Conservation (phyloP, 1,140 invertebrate species). For the Drosophila arawakana region DNA sequence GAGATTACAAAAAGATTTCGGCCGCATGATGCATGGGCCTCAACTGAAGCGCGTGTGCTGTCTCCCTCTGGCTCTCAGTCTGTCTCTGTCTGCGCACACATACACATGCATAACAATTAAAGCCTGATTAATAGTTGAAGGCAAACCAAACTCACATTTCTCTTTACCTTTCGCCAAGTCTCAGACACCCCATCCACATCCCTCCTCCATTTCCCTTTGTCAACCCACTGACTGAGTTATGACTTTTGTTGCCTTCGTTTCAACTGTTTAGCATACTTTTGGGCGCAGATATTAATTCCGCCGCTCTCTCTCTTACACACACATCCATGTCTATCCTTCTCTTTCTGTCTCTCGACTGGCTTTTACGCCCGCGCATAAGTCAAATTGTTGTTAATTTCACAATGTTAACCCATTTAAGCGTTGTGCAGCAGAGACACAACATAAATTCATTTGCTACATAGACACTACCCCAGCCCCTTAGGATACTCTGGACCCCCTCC, state of each 20-base stretch:
- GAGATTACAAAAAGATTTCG: constrained; percentile 83
- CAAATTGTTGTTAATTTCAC: constrained; percentile 80
- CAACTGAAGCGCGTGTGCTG: constrained; percentile 38
- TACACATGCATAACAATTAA: constrained; percentile 77
- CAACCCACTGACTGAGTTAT: constrained; percentile 61
- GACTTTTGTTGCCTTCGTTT: constrained; percentile 70
- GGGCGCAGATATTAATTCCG: constrained; percentile 56
- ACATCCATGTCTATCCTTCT: background rate
- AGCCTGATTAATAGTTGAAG: constrained; percentile 82
- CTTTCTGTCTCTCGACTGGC: background rate
- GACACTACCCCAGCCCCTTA: background rate
- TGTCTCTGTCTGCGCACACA: constrained; percentile 40
- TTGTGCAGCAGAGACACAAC: constrained; percentile 63
- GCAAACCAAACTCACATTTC: constrained; percentile 58
- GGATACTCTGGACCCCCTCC: background rate
- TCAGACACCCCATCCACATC: constrained; percentile 1
- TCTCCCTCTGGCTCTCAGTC: background rate
- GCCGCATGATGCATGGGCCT: constrained; percentile 78
- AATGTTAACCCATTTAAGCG: constrained; percentile 75
- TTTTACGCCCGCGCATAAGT: constrained; percentile 65
- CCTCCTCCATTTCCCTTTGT: background rate
- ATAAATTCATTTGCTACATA: constrained; percentile 67
- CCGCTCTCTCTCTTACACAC: background rate
- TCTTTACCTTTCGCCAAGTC: constrained; percentile 71
- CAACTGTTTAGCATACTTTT: constrained; percentile 79